Conservation (phyloP, 2,888 invertebrate species). For the Dromius quadrimaculatus region DNA sequence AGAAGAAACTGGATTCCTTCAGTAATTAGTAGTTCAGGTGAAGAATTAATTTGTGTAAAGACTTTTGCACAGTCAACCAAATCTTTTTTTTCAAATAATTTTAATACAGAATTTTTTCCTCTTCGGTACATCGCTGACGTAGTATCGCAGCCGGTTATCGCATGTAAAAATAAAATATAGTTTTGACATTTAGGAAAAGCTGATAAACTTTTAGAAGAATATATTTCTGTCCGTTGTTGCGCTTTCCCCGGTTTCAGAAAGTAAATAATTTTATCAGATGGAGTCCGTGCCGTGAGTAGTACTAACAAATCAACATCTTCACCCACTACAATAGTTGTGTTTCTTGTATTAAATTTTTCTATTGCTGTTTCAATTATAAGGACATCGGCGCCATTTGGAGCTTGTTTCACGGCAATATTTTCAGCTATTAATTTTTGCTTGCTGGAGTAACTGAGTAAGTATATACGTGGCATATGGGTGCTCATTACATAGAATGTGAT, state of each 20-base stretch:
- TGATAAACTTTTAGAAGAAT: conserved; percentile 54
- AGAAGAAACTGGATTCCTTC: conserved; percentile 58
- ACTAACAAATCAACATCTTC: conserved; percentile 56
- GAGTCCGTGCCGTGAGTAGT: conserved; percentile 56
- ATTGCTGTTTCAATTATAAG: neutral
- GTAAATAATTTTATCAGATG: conserved; percentile 55
- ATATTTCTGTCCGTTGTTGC: conserved; percentile 47
- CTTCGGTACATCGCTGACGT: conserved; percentile 55
- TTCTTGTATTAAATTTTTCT: neutral
- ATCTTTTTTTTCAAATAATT: no score
- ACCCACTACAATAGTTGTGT: neutral
- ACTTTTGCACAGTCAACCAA: conserved; percentile 49
- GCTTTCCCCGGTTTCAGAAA: conserved; percentile 57
- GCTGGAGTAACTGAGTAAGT: no score
- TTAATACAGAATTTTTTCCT: conserved; percentile 44
- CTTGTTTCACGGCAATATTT: neutral
- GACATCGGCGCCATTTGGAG: neutral
- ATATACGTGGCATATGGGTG: no score
- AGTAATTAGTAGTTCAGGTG: conserved; percentile 54
- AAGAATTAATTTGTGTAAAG: conserved; percentile 55
- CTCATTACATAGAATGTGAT: no score
- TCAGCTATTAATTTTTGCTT: no score
- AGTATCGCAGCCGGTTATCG: neutral
- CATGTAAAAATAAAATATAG: conserved; percentile 53
- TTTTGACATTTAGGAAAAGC: conserved; percentile 54